A percentile compares a stretch with the other conserved stretches of the same genome.
Conservation (phyloP, 2,888 invertebrate genomes). For the Mycalesis mineus region DNA sequence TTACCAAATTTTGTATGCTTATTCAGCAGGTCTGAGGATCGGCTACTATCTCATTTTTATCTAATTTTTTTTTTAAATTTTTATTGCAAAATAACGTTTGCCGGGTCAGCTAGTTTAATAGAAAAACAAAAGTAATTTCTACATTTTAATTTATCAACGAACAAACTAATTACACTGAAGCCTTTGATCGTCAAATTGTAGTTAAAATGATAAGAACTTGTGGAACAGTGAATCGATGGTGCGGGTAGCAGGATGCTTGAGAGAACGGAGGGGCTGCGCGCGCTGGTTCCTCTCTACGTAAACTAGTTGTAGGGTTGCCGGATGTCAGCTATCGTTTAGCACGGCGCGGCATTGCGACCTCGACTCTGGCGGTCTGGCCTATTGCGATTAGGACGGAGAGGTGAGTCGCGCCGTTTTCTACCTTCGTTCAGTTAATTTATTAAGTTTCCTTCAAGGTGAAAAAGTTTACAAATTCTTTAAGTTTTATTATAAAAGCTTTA, state of each 20-base stretch:
- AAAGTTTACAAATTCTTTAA: too few relatives aligned
- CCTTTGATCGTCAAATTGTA: conserved; percentile 34
- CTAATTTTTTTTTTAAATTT: too few relatives aligned
- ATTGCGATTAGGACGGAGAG: background rate
- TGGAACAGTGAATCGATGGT: conserved; percentile 57
- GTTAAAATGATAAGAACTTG: conserved; percentile 49
- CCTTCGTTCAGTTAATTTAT: background rate
- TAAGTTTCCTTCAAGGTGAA: too few relatives aligned
- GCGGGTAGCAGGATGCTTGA: conserved; percentile 33
- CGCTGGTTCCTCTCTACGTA: conserved; percentile 38
- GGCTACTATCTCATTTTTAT: too few relatives aligned
- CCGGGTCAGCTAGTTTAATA: too few relatives aligned
- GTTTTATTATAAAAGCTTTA: too few relatives aligned
- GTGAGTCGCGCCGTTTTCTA: background rate
- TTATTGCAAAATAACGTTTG: too few relatives aligned
- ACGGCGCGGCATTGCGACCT: background rate
- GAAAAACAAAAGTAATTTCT: too few relatives aligned
- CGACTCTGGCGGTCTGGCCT: background rate
- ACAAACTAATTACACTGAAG: background rate
- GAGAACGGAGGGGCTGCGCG: conserved; percentile 45
- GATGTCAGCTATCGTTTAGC: conserved; percentile 5
- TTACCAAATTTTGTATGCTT: too few relatives aligned
- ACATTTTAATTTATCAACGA: too few relatives aligned
- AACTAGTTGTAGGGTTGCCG: conserved; percentile 11
- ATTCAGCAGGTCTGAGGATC: too few relatives aligned